Evolutionary conservation across 2,113 vertebrate species (phyloP).

Genomic region (Hylia prasina): DNA sequence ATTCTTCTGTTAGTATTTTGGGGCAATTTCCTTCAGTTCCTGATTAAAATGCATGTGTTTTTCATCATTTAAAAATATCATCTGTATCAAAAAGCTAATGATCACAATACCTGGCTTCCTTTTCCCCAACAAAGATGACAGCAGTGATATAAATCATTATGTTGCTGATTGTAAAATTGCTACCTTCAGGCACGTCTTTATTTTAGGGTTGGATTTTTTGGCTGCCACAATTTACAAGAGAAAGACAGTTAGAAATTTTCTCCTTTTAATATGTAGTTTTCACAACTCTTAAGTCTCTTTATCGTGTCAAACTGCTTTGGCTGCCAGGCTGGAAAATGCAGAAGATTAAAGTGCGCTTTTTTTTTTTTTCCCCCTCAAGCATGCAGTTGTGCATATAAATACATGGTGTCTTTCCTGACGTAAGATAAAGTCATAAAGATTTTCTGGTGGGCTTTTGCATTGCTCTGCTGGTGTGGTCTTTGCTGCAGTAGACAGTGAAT

Average conservation of each 20-base stretch:
- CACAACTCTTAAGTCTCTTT: slow-evolving; percentile 29
- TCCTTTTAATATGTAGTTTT: slow-evolving; percentile 42
- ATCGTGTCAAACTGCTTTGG: slow-evolving; percentile 37
- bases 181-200: slow-evolving; percentile 39
- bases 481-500: neutral
- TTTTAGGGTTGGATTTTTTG: slow-evolving; percentile 54
- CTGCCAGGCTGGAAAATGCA: slow-evolving; percentile 18
- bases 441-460: neutral
- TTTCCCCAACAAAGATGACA: slow-evolving; percentile 60
- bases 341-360: neutral
- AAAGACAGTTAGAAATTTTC: slow-evolving; percentile 31
- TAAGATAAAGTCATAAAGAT: neutral
- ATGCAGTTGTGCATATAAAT: neutral
- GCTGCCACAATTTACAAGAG: slow-evolving; percentile 22
- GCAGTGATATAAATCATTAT: slow-evolving; percentile 40
- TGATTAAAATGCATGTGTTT: slow-evolving; percentile 49
- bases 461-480: neutral
- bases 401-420: neutral
- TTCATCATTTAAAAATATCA: slow-evolving; percentile 32
- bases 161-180: slow-evolving; percentile 59
- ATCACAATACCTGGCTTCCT: slow-evolving; percentile 57
- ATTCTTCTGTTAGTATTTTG: slow-evolving; percentile 9
- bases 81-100: slow-evolving; percentile 48
- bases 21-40: neutral
- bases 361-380: neutral